Base-by-base conservation (phyloP, 2,113 vertebrate species). In the Hepsetus odoe region DNA sequence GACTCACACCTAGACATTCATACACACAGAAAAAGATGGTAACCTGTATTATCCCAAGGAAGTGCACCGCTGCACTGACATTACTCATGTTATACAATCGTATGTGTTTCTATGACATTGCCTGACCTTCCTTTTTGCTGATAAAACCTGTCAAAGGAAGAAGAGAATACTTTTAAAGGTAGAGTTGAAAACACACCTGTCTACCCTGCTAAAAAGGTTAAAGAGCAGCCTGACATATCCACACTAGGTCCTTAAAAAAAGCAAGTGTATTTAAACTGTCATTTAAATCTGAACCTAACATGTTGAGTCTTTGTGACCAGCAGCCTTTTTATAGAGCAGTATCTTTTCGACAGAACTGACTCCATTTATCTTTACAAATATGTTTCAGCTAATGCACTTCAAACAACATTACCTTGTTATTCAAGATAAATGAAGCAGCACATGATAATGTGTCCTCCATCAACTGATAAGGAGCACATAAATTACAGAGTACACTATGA, bases 1-100 rank as follows among this genome's bases (percentile, higher is more conserved):
- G 22, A 44, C 62, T 80, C 82, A 77, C 74, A 85, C 74, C 53
- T 82, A 83, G 70, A 82, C 87, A 72, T 28, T 86, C 76, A 81
- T 74, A 77, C 86, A 82, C 70, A 79, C 67, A 56, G 14, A 33
- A 85, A 69, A 86, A 75, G 83, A 85, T 80, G 69, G 61, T 77
- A 73, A 55, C 72, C 64, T 80, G 73, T 80, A 68, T 83, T 86
- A 80, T 42, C 77, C 77, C 22, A 55, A 0, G 9, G 49, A 73
- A 80, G 51, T 35, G 51, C 77, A 58, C 55, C 46, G 70, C 69
- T 65, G 11, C 33, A 1, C 51, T 79, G 30, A 66, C 75, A 77
- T 83, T 86, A 67, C 84, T 87, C 82, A 83, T 59, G 24, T 49
- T 40, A 72, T 42, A 40, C 74, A 33, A 30, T 26, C 12, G 20